These are phyloP conservation scores for Barbus barbus DNA, from an alignment of 2,113 vertebrate species.

Conservation along the genomic window DNA sequence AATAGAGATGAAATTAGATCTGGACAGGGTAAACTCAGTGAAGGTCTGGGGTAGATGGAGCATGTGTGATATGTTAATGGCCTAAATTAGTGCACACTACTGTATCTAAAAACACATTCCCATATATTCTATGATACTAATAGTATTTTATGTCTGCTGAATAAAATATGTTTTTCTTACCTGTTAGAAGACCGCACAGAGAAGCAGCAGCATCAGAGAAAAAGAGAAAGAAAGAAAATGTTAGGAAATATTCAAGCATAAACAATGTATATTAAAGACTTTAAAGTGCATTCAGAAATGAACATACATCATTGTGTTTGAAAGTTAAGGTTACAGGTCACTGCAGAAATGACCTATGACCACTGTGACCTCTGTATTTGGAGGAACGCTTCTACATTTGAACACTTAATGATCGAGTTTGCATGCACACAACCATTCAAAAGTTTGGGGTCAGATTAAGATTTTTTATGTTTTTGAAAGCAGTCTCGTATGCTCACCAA, in stretches of 20 bases:
- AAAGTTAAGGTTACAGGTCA: not conserved
- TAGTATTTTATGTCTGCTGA: not conserved
- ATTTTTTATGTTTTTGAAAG: too few relatives aligned
- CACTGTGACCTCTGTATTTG: not conserved
- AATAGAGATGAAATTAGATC: slow-evolving; percentile 31
- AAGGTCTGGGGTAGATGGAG: not conserved
- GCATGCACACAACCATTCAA: not conserved
- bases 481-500: too few relatives aligned
- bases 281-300: not conserved
- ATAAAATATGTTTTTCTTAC: slow-evolving; percentile 1
- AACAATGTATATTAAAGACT: not conserved
- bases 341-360: slow-evolving; percentile 18
- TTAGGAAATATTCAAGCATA: not conserved
- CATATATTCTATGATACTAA: not conserved
- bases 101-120: not conserved
- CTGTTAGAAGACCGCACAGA: slow-evolving; percentile 17
- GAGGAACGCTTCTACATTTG: slow-evolving; percentile 7
- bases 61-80: not conserved
- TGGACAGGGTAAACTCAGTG: slow-evolving; percentile 3
- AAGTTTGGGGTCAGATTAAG: not conserved
- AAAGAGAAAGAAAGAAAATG: not conserved
- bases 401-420: not conserved
- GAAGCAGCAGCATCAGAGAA: not conserved
- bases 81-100: not conserved
- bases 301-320: not conserved